phyloP scores from a whole-genome alignment of 1,140 invertebrate genomes.

The Apis cerana region DNA sequence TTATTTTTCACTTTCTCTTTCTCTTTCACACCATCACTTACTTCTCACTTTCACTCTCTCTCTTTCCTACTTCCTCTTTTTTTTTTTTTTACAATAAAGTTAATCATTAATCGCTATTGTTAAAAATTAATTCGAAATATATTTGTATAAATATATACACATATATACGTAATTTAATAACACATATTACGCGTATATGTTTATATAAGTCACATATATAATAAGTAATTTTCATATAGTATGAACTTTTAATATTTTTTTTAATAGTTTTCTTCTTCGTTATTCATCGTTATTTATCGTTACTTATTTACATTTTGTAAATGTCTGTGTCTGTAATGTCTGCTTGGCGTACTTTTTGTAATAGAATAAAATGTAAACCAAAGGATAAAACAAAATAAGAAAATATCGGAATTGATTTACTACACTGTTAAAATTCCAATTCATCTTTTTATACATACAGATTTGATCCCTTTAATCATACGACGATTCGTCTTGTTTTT shows the following conservation, averaged over 20 bases:
- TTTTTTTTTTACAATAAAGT: conserved; percentile 61
- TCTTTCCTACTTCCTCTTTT: conserved; percentile 26
- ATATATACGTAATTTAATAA: conserved; percentile 41
- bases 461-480: background rate
- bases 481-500: background rate
- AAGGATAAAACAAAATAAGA: background rate
- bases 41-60: background rate
- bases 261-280: conserved; percentile 54
- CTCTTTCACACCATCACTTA: background rate
- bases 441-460: background rate
- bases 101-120: conserved; percentile 59
- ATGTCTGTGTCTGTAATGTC: conserved; percentile 1
- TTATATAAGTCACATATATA: conserved; percentile 38
- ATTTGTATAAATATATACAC: conserved; percentile 55
- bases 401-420: background rate
- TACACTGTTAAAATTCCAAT: background rate
- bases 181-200: conserved; percentile 36
- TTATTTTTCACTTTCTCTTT: conserved; percentile 11
- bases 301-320: background rate
- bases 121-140: conserved; percentile 64
- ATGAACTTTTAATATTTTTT: conserved; percentile 70
- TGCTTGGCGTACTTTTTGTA: background rate
- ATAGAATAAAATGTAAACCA: background rate
- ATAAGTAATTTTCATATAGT: conserved; percentile 55
- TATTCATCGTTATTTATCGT: no score